Evolutionary conservation across 1,140 invertebrate species (phyloP).

Genomic region (Brachionus rubens): DNA sequence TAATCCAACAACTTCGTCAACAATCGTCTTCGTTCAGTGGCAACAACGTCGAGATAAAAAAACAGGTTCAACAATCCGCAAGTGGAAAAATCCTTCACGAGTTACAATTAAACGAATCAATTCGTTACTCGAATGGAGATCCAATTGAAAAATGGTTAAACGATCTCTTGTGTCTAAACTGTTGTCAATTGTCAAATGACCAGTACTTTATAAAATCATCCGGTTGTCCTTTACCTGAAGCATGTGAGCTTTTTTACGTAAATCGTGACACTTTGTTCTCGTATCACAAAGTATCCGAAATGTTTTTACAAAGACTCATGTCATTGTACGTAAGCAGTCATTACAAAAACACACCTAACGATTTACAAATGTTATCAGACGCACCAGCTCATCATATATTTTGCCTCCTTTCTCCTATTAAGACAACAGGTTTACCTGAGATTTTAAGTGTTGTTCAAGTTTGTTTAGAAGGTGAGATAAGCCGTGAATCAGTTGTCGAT

Average conservation of each 20-base stretch:
- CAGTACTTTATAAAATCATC: constrained; percentile 63
- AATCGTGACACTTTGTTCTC: constrained; percentile 90
- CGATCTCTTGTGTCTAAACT: constrained; percentile 84
- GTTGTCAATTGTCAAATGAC: constrained; percentile 51
- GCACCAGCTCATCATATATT: constrained; percentile 96
- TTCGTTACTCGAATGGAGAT: constrained; percentile 85
- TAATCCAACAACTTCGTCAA: constrained; percentile 79
- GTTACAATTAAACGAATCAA: constrained; percentile 78
- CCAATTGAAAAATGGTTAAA: constrained; percentile 86
- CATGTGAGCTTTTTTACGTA: constrained; percentile 78
- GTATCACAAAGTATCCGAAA: constrained; percentile 90
- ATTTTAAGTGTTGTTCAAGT: constrained; percentile 86
- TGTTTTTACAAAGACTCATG: constrained; percentile 85
- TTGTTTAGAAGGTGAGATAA: constrained; percentile 90
- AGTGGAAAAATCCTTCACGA: constrained; percentile 48
- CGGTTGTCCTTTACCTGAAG: constrained; percentile 78
- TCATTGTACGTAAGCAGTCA: constrained; percentile 92
- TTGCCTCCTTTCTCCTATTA: constrained; percentile 79
- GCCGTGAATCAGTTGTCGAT: constrained; percentile 72
- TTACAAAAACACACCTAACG: constrained; percentile 98
- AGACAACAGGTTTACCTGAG: constrained; percentile 72
- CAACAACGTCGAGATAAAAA: constrained; percentile 20
- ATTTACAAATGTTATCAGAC: constrained; percentile 96
- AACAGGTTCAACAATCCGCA: constrained; percentile 60
- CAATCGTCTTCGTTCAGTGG: constrained; percentile 62